Conservation (phyloP, 1,140 invertebrate species). For the Coboldia fuscipes region DNA sequence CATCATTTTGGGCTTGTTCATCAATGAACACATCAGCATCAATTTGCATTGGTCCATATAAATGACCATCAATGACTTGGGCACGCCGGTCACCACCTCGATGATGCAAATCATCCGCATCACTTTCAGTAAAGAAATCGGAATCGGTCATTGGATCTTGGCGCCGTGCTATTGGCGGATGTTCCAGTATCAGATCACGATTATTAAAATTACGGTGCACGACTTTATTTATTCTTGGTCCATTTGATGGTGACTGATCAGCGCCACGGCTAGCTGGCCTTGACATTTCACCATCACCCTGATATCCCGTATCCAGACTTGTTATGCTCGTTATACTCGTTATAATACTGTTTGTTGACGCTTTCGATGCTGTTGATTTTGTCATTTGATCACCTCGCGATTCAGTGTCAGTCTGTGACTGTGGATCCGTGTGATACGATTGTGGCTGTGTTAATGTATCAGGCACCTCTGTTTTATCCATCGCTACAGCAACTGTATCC, state of each 20-base stretch:
- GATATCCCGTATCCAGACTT: conserved; percentile 65
- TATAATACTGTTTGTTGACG: conserved; percentile 43
- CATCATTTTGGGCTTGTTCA: conserved; percentile 26
- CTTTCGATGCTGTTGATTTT: conserved; percentile 31
- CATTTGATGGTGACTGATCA: conserved; percentile 32
- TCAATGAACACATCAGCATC: conserved; percentile 19
- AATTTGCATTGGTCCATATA: conserved; percentile 42
- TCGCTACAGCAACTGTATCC: conserved; percentile 36
- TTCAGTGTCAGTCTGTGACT: conserved; percentile 26
- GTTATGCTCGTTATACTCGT: conserved; percentile 69
- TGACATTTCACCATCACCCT: conserved; percentile 67
- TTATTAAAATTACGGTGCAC: conserved; percentile 9
- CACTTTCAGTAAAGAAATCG: conserved; percentile 72
- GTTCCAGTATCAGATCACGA: too few species aligned
- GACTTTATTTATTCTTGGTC: conserved; percentile 3
- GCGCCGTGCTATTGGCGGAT: conserved; percentile 19
- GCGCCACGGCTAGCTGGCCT: conserved; percentile 51
- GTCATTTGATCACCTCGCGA: conserved; percentile 30
- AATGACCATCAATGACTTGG: conserved; percentile 62
- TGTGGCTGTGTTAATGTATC: conserved; percentile 22
- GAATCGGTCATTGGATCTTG: conserved; percentile 73
- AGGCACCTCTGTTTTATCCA: conserved; percentile 9
- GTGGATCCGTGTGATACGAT: conserved; percentile 6
- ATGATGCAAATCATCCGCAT: conserved; percentile 57
- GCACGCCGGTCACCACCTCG: conserved; percentile 41